A percentile compares a stretch with the other conserved stretches of the same genome.
Conservation (phyloP, 2,888 invertebrate species). For the Bimastos eiseni region DNA sequence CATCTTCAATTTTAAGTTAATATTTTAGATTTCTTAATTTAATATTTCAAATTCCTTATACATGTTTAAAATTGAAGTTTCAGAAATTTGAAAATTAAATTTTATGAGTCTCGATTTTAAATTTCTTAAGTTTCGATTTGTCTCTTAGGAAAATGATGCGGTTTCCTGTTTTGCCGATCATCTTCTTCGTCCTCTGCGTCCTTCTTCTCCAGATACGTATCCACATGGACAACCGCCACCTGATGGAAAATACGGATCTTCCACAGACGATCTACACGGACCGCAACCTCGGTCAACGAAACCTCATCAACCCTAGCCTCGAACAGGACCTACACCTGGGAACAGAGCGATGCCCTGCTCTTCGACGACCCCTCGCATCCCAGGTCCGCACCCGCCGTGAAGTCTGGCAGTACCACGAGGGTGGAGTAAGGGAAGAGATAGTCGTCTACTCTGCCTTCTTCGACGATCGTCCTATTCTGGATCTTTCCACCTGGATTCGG, state of each 20-base stretch:
- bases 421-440: conserved; percentile 23
- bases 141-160: not conserved
- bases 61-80: no score
- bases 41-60: no score
- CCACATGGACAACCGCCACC: not conserved
- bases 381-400: not conserved
- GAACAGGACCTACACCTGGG: not conserved
- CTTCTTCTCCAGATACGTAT: not conserved
- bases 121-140: not conserved
- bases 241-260: not conserved
- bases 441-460: conserved; percentile 41
- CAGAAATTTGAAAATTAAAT: no score
- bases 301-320: not conserved
- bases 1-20: no score
- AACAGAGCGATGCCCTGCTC: not conserved
- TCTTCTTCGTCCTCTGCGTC: not conserved
- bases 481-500: conserved; percentile 34
- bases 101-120: no score
- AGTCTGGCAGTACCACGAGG: conserved; percentile 28
- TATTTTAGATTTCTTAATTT: no score
- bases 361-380: not conserved
- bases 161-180: not conserved
- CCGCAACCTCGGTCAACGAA: not conserved
- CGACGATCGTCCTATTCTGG: conserved; percentile 41
- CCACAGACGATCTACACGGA: not conserved